Evolutionary conservation across 2,797 vertebrate species (phyloP), one percentile per base, ranked within the genome.

Genomic region (Gobio occitaniae): DNA sequence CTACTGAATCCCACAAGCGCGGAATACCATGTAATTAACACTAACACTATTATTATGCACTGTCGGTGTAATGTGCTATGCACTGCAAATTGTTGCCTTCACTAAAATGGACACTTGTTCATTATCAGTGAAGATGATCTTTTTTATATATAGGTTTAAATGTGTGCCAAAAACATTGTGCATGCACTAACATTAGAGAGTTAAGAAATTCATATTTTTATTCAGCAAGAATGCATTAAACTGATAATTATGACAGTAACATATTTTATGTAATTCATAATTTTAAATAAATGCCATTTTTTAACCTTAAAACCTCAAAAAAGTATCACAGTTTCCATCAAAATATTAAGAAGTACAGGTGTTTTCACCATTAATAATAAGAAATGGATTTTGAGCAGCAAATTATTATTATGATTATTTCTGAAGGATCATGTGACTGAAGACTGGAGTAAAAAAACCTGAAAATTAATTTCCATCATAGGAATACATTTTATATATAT

Each of bases 41-140:
- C 68, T 29, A 56, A 19, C 54, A 61, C 54, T 48, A 56, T 76
- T 75, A 81, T 74, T 59, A 74, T 81, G 78, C 84, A 74, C 59
- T 48, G 78, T 66, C 52, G 47, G 32, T 76, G 29, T 76, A 38
- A 76, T 56, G 72, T 56, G 50, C 3, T 12, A 61, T 61, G 21
- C 21, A n/a, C 25, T 61, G 75, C 19, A 25, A 44, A 25, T 59
- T 38, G 19, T 15, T 41, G 3, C 12, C 21, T 77, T 77, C 6
- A 15, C 21, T 21, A 77, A 59, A 77, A 59, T 25, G 12, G 7
- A 78, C 54, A 78, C 13, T 61, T 65, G 25, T 3, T 65, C 13
- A 65, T 29, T 29, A 75, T 76, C 19, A 52, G 13, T 19, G 16
- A 50, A 75, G 11, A 52, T 50, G 0, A 5, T 10, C 7, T 48